Conservation (phyloP, 2,797 vertebrate genomes). For the Falco concolor region DNA sequence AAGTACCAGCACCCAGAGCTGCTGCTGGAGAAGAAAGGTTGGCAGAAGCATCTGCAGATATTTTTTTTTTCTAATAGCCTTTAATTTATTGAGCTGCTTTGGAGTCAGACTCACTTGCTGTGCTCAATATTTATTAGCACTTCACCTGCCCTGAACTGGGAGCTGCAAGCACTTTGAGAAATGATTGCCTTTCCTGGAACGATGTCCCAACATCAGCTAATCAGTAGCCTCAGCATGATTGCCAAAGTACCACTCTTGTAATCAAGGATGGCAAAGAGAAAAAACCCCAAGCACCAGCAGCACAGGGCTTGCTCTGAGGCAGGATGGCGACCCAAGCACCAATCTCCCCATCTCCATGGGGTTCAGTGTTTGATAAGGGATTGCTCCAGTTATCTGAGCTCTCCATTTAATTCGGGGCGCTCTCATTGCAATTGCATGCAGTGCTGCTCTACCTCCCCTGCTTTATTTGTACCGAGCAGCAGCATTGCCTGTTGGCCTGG, state of each 20-base stretch:
- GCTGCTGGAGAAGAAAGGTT: neutral
- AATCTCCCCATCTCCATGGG: neutral
- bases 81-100: slow-evolving; percentile 35
- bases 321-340: neutral
- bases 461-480: neutral
- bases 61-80: neutral
- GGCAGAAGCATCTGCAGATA: neutral
- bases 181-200: slow-evolving; percentile 39
- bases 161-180: neutral
- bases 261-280: neutral
- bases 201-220: neutral
- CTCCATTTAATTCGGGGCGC: neutral
- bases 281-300: neutral
- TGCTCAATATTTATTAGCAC: neutral
- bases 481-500: neutral
- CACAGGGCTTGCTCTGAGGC: fast-evolving
- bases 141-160: slow-evolving; percentile 16
- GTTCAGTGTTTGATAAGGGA: neutral
- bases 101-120: neutral
- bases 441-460: neutral
- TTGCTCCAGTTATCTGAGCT: neutral
- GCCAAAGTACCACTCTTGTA: neutral
- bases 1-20: neutral
- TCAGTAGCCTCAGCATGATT: neutral
- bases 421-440: neutral